These are phyloP conservation scores for Enteromius afrohamiltoni DNA, from an alignment of 2,797 vertebrate species.

Conservation along the genomic window DNA sequence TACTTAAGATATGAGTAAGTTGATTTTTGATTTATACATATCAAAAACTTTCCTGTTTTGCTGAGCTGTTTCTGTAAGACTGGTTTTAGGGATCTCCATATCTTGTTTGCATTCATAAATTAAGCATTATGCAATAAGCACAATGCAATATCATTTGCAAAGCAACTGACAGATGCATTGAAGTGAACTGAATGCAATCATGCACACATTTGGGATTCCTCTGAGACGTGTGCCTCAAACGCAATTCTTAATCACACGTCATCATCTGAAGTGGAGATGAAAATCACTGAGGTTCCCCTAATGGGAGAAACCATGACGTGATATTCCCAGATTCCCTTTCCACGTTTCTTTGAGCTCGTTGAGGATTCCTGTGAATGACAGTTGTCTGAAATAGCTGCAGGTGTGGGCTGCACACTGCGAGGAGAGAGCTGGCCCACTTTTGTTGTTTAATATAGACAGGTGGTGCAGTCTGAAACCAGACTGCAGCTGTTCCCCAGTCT, in stretches of 20 bases:
- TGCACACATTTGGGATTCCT: neutral
- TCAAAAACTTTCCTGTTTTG: neutral
- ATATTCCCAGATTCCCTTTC: neutral
- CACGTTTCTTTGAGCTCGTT: neutral
- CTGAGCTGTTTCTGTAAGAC: neutral
- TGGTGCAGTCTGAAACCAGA: conserved; percentile 27
- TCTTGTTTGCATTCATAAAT: neutral
- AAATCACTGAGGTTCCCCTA: neutral
- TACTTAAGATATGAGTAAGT: neutral
- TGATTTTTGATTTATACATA: neutral
- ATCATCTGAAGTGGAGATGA: neutral
- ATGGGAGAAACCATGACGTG: neutral
- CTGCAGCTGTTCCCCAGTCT: conserved; percentile 67
- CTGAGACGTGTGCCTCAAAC: neutral
- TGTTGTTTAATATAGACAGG: conserved; percentile 46
- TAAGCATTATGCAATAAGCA: neutral
- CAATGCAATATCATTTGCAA: neutral
- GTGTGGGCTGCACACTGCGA: conserved; percentile 12
- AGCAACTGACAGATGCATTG: neutral
- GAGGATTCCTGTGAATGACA: conserved; percentile 2
- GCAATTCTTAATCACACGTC: neutral
- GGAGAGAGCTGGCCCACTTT: conserved; percentile 32
- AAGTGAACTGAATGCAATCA: neutral
- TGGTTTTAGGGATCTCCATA: neutral
- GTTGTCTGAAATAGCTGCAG: conserved; percentile 31